Evolutionary conservation across 2,888 invertebrate species (phyloP), one percentile per base, ranked within the genome.

Genomic region (Latrodectus hesperus): DNA sequence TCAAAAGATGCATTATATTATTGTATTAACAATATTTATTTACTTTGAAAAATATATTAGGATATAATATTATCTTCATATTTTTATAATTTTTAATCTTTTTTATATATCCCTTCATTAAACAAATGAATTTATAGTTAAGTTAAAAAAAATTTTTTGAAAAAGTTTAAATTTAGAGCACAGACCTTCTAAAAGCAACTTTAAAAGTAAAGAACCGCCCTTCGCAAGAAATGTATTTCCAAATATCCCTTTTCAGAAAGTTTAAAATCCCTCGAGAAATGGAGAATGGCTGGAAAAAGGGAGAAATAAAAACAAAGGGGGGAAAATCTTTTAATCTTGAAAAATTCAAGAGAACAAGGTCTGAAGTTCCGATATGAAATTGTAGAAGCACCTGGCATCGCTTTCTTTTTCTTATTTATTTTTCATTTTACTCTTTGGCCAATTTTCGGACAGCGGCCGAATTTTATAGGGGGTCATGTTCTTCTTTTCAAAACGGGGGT

Each of bases 361-460:
- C 52, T 55, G 51, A 55, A 84, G 64, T 38, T 78, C 60, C 77
- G 81, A 81, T 87, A 87, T 87, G 86, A 87, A 87, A 87, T 82
- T 87, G 86, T 81, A 55, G 74, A 55, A 72, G 81, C 86, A 87
- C 86, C 86, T 87, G 86, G 86, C 67, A 14, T 81, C 68, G n/a
- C 64, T 60, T n/a, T 22, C 55, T 60, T 79, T 17, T 74, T 64
- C 53, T 55, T 75, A 79, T 79, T 86, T 80, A 86, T 80, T 38
- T 38, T 38, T 38, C 4, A 38, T 38, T 38, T 38, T 38, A 38
- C 38, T 38, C 38, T 38, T 38, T 38, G 38, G 38, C 38, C 38
- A 38, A 38, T 38, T 87, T 73, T 87, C 79, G 81, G 86, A 87
- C 86, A 87, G 76, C 71, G 86, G 81, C 86, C 86, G 79, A 75